Conservation (phyloP, 92 coral and sea anemone species). For the Metridium senile region DNA sequence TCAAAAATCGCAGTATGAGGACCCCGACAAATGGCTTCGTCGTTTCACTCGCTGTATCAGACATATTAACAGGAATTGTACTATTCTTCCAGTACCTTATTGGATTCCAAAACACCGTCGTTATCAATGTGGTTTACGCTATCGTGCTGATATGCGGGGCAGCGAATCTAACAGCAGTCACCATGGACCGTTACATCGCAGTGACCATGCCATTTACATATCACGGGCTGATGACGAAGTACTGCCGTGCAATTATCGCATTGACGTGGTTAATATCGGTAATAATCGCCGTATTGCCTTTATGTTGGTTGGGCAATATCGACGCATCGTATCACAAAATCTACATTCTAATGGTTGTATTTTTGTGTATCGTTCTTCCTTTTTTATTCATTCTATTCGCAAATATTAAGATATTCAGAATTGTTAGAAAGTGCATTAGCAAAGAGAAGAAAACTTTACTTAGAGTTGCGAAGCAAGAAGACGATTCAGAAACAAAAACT, state of each 20-base stretch:
- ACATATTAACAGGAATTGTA: slow-evolving; percentile 76
- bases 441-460: slow-evolving; percentile 30
- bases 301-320: slow-evolving; percentile 69
- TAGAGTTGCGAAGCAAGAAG: slow-evolving; percentile 12
- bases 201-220: slow-evolving; percentile 66
- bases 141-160: slow-evolving; percentile 75
- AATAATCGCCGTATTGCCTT: slow-evolving; percentile 59
- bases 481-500: not conserved
- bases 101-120: slow-evolving; percentile 46
- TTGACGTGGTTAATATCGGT: slow-evolving; percentile 65
- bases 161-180: slow-evolving; percentile 79
- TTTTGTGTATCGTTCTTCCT: slow-evolving; percentile 55
- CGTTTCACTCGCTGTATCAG: slow-evolving; percentile 84
- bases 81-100: slow-evolving; percentile 61
- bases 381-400: slow-evolving; percentile 65
- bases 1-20: slow-evolving; percentile 64
- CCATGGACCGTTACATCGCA: slow-evolving; percentile 76
- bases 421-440: slow-evolving; percentile 60
- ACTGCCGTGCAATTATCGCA: slow-evolving; percentile 42
- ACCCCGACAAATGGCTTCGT: slow-evolving; percentile 85
- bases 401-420: slow-evolving; percentile 59
- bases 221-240: slow-evolving; percentile 50
- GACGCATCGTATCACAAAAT: slow-evolving; percentile 42
- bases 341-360: slow-evolving; percentile 53
- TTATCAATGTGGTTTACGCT: slow-evolving; percentile 67